Evolutionary conservation across 2,113 vertebrate genomes (phyloP).

Genomic region (Burhinus oedicnemus): DNA sequence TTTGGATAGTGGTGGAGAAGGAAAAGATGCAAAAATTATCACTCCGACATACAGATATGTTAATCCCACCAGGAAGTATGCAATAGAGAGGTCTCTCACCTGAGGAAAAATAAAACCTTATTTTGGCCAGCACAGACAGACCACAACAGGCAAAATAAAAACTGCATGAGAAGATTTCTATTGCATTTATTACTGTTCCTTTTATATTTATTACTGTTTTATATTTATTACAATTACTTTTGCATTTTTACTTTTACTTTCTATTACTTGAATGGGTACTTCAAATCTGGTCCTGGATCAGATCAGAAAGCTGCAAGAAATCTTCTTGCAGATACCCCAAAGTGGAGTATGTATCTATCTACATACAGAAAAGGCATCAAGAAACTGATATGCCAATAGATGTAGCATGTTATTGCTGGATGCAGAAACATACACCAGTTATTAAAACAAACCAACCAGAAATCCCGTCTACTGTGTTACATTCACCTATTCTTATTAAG

Average conservation of each 20-base stretch:
- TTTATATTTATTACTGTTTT: neutral
- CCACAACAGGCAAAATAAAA: neutral
- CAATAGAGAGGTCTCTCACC: slow-evolving; percentile 95
- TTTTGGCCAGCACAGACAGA: neutral
- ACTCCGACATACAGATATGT: slow-evolving; percentile 95
- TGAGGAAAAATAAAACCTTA: slow-evolving; percentile 58
- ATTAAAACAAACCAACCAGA: neutral
- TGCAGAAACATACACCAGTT: neutral
- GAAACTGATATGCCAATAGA: slow-evolving; percentile 9
- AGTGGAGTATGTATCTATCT: neutral
- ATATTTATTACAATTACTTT: neutral
- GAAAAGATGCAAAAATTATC: slow-evolving; percentile 91
- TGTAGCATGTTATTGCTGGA: neutral
- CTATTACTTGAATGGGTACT: neutral
- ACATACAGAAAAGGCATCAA: neutral
- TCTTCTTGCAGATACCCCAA: neutral
- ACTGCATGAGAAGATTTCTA: neutral
- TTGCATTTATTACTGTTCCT: neutral
- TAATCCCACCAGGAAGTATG: slow-evolving; percentile 90
- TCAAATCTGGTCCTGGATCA: neutral
- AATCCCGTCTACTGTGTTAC: neutral
- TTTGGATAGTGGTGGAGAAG: slow-evolving; percentile 91
- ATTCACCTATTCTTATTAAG: neutral
- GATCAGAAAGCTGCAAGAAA: neutral
- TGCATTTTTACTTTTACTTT: neutral